Conservation (phyloP, 2,113 vertebrate genomes). For the Campylomormyrus tamandua region DNA sequence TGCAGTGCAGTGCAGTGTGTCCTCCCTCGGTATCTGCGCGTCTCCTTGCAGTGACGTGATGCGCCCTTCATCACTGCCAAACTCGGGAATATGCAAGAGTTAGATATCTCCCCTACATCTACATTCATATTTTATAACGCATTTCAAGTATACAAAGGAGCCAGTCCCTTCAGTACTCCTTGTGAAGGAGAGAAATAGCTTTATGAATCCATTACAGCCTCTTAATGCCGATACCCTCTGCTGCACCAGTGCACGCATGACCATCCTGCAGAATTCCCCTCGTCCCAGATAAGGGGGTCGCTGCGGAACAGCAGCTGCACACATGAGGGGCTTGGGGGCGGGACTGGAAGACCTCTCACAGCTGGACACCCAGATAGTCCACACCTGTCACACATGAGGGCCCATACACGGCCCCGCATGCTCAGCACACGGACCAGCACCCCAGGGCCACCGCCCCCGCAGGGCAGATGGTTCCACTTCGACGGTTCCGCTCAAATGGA, state of each 20-base stretch:
- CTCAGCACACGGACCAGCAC: constrained; percentile 19
- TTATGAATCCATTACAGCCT: constrained; percentile 1
- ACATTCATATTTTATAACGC: not conserved
- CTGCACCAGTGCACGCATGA: not conserved
- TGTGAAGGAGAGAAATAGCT: not conserved
- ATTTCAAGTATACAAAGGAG: not conserved
- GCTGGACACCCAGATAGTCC: constrained; percentile 30
- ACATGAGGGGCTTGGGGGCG: constrained; percentile 13
- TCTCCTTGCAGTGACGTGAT: not conserved
- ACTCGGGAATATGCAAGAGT: constrained; percentile 4
- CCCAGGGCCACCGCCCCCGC: constrained; percentile 21
- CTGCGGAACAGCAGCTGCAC: constrained; percentile 31
- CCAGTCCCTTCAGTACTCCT: not conserved
- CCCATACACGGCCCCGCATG: constrained; percentile 27
- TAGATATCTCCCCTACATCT: not conserved
- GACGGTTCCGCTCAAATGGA: not conserved
- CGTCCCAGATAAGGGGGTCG: constrained; percentile 23
- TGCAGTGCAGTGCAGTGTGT: not conserved
- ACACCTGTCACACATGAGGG: constrained; percentile 33
- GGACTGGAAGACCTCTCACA: constrained; percentile 19
- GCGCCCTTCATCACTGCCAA: not conserved
- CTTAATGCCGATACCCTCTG: not conserved
- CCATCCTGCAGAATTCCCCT: not conserved
- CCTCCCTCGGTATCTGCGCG: not conserved
- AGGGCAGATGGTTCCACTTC: not conserved